Percentiles rank a stretch among this genome's conserved stretches.
Conservation (phyloP, 2,888 invertebrate species). For the Masnerella sp. region DNA sequence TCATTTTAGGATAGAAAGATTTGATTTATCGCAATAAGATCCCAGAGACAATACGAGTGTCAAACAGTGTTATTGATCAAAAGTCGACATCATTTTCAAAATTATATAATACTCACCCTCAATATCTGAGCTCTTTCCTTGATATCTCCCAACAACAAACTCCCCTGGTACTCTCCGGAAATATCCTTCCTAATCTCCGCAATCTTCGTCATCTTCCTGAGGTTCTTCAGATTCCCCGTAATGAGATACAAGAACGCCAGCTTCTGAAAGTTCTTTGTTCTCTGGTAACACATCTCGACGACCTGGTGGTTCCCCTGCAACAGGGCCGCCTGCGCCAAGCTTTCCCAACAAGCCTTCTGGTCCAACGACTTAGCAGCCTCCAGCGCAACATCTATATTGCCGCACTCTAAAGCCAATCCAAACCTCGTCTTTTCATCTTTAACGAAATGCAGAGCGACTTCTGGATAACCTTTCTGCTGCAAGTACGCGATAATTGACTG, state of each 20-base stretch:
- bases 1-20: too few species aligned
- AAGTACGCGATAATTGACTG: constrained; percentile 99
- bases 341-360: constrained; percentile 97
- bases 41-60: too few species aligned
- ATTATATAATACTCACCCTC: constrained; percentile 80
- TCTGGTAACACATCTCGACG: constrained; percentile 99
- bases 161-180: constrained; percentile 97
- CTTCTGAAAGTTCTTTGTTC: constrained; percentile 99
- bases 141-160: constrained; percentile 94
- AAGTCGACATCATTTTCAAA: neutral
- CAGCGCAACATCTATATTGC: constrained; percentile 97
- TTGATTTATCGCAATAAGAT: too few species aligned
- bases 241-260: constrained; percentile 98
- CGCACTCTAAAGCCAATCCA: constrained; percentile 97
- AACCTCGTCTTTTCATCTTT: constrained; percentile 99
- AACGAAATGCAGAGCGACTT: constrained; percentile 99
- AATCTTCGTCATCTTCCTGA: constrained; percentile 99
- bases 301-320: constrained; percentile 96
- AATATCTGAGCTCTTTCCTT: constrained; percentile 91
- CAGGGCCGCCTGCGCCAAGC: constrained; percentile 94
- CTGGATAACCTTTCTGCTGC: constrained; percentile 99
- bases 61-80: too few species aligned
- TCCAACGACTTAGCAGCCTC: constrained; percentile 97
- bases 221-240: constrained; percentile 98
- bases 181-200: constrained; percentile 98